Evolutionary conservation across 2,113 vertebrate genomes (phyloP), one percentile per base, ranked within the genome.

Genomic region (Spilogale gracilis): DNA sequence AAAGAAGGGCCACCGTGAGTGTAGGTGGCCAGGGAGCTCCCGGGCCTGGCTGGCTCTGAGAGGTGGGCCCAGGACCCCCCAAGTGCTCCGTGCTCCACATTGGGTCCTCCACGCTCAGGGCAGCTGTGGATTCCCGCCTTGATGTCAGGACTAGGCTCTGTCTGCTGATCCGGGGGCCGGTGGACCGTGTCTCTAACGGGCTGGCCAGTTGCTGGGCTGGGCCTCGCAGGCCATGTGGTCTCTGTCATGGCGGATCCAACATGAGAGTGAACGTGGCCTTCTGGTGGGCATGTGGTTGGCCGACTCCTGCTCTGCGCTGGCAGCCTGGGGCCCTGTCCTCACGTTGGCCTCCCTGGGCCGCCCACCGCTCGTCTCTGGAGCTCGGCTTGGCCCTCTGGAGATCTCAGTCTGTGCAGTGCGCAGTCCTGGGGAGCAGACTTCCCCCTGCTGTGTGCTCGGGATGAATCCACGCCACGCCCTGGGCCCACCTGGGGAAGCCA

Each of bases 361-460:
- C 14, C 45, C 48, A 3, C 1, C 1, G 13, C 11, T 10, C 56
- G 38, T 27, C 23, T n/a, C 32, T 54, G 0, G 45, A 60, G 17
- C 48, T 30, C 0, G 0, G 2, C 7, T 0, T 0, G 5, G 23
- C 12, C 23, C 63, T 48, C 48, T 3, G 0, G 13, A 45, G 8
- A 27, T 16, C 48, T 52, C 2, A 0, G 56, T 16, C 7, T 1
- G 5, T 60, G 74, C 7, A 20, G 6, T 12, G 14, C 3, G 1
- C 9, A 0, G 63, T 54, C 3, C 0, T 32, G 1, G 4, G 11
- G 14, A 76, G 38, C 45, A 43, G 48, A 17, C 45, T 69, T 76
- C 11, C 21, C 18, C 18, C 45, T 48, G 60, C 32, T 4, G 0
- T 13, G 2, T 10, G 8, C 11, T 16, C 13, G 8, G 8, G 58